Evolutionary conservation across 2,113 vertebrate genomes (phyloP), one percentile per base, ranked within the genome.

Genomic region (Symphodus melops): DNA sequence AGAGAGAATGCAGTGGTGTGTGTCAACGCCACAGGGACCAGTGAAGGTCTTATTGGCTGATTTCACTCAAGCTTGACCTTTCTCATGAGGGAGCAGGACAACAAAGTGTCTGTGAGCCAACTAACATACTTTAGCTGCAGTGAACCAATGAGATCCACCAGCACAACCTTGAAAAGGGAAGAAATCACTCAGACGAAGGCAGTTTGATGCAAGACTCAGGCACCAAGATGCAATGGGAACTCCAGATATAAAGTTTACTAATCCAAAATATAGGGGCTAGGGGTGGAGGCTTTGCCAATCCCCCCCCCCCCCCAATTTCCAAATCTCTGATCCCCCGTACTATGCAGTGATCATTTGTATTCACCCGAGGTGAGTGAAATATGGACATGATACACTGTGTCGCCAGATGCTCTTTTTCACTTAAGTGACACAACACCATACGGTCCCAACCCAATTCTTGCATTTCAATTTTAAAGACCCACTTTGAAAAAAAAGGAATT

Each of bases 31-130:
- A 52, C 39, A 19, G 73, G 68, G 86, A 59, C 75, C 72, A 28
- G 59, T 63, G 61, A 64, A 75, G 80, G 54, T 86, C 82, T 81
- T 77, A 86, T 81, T 86, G 88, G 85, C 41, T 46, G 70, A 78
- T 85, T 85, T 84, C 68, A 86, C 44, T 90, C 75, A 80, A 77
- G 86, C 83, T 67, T 84, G 85, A 88, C 86, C 84, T 87, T 85
- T 78, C 79, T 71, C 81, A 57, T 59, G 17, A 81, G 70, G 75
- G 67, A 73, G 72, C 67, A 54, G 52, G 69, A 75, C 66, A 67
- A 69, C 28, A 0, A 25, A 53, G 59, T 73, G 28, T 56, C 58
- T 75, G 55, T 72, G 57, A 60, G 59, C 67, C 55, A 63, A 81
- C 77, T 69, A 74, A 61, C 52, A 65, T 51, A 51, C 48, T 51